phyloP scores from a whole-genome alignment of 1,140 invertebrate genomes.

The Scaptomyza pallida region DNA sequence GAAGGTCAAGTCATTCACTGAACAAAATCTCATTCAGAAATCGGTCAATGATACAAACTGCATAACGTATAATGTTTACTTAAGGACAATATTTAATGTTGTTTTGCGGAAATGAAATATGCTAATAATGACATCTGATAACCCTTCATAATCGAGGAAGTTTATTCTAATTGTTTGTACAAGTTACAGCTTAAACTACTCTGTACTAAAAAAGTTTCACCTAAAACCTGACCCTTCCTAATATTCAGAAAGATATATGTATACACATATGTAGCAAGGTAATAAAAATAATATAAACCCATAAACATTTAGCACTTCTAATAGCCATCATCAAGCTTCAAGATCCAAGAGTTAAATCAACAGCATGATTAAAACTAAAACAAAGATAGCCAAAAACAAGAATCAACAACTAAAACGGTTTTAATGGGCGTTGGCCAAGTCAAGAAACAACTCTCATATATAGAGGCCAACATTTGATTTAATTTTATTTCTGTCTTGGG shows the following conservation, averaged over 20 bases:
- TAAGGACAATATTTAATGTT: neutral
- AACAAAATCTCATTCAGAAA: neutral
- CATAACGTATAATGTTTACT: neutral
- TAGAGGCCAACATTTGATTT: slow-evolving; percentile 33
- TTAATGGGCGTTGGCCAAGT: slow-evolving; percentile 18
- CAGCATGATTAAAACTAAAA: slow-evolving; percentile 22
- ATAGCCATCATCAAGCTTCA: slow-evolving; percentile 31
- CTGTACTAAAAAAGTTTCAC: too few species aligned
- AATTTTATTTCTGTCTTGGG: slow-evolving; percentile 5
- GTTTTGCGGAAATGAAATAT: neutral
- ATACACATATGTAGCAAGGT: too few species aligned
- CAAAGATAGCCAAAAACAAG: slow-evolving; percentile 9
- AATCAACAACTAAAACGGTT: slow-evolving; percentile 6
- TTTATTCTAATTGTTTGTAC: too few species aligned
- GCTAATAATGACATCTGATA: neutral
- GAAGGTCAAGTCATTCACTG: slow-evolving; percentile 9
- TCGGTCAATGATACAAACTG: neutral
- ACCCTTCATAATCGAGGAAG: neutral
- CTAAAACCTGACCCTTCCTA: too few species aligned
- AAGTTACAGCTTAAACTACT: too few species aligned
- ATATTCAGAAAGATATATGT: neutral
- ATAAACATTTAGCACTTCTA: slow-evolving; percentile 69
- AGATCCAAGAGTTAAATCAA: slow-evolving; percentile 40
- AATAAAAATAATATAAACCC: slow-evolving; percentile 45
- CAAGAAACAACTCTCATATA: neutral